Evolutionary conservation across 2,888 invertebrate genomes (phyloP), one percentile per base, ranked within the genome.

Genomic region (Nomada ruficornis): DNA sequence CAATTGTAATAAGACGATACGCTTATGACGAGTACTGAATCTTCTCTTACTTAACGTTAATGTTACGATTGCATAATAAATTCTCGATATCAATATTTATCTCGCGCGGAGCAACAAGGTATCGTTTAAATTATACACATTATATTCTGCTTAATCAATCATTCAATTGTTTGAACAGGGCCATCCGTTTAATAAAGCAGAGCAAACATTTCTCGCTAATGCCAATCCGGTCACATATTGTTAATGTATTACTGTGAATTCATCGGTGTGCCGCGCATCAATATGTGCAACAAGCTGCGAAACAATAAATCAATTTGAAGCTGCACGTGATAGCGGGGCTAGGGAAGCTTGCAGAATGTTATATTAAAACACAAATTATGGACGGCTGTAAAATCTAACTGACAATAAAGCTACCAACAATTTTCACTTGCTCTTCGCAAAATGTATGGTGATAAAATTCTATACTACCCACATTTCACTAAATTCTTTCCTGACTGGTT

Each of bases 231-330:
- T 29, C 60, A 60, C 60, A 29, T 36, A 60, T 60, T 29, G 18
- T 60, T 29, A 60, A 10, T 60, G 18, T 1, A 29, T 10, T 60
- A 60, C 29, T 60, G 29, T 18, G 18, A 60, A 60, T 60, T 60
- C 26, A 57, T 57, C 36, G 36, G 10, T 60, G 10, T 36, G 18
- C 26, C 18, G 60, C 10, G 29, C n/a, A 60, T 36, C 60, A 60
- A 60, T 47, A 47, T 15, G 47, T 15, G 15, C 47, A 47, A 47
- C 47, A 47, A 47, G 29, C 60, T 60, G 60, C 29, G 36, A 36
- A 36, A 60, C 18, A 29, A 60, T 36, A n/a, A 60, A 60, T 60
- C 60, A 36, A 60, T 18, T 36, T 15, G 60, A 60, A 60, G 29
- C 7, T 2, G 59, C 47, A 13, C 47, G 3, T 42, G 36, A 60